These are phyloP conservation scores for Aptenodytes forsteri DNA, from an alignment of 2,113 vertebrate species.

Conservation along the genomic window DNA sequence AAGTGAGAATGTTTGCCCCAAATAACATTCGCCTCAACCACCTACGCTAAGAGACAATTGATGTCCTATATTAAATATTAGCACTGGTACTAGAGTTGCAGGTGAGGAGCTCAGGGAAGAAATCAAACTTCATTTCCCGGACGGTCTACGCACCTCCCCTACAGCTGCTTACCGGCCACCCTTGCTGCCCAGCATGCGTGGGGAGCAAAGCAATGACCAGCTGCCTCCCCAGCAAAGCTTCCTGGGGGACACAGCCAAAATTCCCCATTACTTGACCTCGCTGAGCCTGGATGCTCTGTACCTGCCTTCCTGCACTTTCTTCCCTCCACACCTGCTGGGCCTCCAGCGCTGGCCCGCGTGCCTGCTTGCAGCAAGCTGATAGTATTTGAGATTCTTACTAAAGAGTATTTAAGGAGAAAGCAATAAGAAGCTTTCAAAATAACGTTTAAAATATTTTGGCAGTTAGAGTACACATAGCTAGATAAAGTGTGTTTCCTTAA, in stretches of 20 bases:
- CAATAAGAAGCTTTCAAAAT: background rate
- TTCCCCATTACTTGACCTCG: background rate
- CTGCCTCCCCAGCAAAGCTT: background rate
- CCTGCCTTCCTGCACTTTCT: background rate
- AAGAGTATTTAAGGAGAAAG: background rate
- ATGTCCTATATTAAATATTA: background rate
- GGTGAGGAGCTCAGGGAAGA: background rate
- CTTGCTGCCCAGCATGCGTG: background rate
- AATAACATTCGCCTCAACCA: background rate
- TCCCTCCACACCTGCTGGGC: background rate
- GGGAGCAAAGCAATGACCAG: background rate
- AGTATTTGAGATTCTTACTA: background rate
- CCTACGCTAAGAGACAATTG: background rate
- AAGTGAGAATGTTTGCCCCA: background rate
- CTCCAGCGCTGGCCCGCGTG: accelerated
- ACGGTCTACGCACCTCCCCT: accelerated
- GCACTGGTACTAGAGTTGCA: background rate
- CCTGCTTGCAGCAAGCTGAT: background rate
- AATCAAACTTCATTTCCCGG: background rate
- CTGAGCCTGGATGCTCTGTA: background rate
- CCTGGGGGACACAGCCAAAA: background rate
- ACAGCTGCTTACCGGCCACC: background rate
- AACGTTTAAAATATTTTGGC: background rate
- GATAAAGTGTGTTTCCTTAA: background rate
- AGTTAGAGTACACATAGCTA: background rate